Evolutionary conservation across 2,888 invertebrate species (phyloP), one percentile per base, ranked within the genome.

Genomic region (Neelides folsomi): DNA sequence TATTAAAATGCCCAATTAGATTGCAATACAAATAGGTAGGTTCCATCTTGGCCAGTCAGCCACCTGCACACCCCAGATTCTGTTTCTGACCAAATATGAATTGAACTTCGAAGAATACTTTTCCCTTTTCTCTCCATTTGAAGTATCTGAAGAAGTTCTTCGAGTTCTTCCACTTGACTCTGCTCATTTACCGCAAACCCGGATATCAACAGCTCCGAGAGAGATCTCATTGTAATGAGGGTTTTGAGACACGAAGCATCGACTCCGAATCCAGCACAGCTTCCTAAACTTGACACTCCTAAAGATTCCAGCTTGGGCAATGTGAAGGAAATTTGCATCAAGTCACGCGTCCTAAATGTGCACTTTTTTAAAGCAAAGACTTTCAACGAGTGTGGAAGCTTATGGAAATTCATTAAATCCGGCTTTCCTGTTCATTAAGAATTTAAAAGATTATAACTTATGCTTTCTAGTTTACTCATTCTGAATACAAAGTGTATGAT

Each of bases 161-260:
- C 27, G 27, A 27, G 27, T 27, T 27, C 27, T 27, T 27, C 27
- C 3, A 27, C 27, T 27, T 27, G 27, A 7, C 27, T 27, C 27
- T 27, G 27, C 7, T 27, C 27, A 7, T 27, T 27, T 7, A 7
- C 27, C 7, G 27, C 39, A 39, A 55, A 40, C 15, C 55, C 55
- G 13, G 52, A 52, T 10, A 55, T 37, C 13, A 55, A 45, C 10
- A 55, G 42, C 16, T 55, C 55, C 10, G 52, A 49, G 6, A 55
- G 40, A 2, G 49, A 37, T 8, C 55, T 45, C 10, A 52, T 55
- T 2, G 37, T 41, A 3, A 55, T n/a, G 6, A 55, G 18, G 7
- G 19, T 19, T 37, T 44, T 43, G 12, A 49, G 39, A 7, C 37
- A 36, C 38, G 42, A 20, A n/a, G 37, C 38, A n/a, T 36, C 39